phyloP scores from a whole-genome alignment of 2,888 invertebrate genomes.

The Acrobasis suavella region DNA sequence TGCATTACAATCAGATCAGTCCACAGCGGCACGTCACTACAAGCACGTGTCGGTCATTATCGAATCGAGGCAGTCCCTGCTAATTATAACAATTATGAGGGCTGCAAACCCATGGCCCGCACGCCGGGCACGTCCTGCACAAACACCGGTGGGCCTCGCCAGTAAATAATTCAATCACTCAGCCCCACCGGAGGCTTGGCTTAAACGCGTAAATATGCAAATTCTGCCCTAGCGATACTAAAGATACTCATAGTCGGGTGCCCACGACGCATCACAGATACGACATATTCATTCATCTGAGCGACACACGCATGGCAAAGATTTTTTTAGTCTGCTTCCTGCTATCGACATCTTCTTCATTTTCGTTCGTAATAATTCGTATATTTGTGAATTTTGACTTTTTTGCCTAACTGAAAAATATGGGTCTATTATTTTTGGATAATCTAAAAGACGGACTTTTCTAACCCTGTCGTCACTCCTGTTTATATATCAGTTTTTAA shows the following conservation, averaged over 20 bases:
- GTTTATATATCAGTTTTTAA: too few relatives aligned
- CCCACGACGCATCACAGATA: too few relatives aligned
- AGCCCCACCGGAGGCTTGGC: constrained; percentile 45
- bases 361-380: too few relatives aligned
- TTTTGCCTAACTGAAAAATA: too few relatives aligned
- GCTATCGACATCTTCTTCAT: too few relatives aligned
- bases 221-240: constrained; percentile 41
- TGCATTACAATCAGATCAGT: background rate
- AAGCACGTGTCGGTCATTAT: constrained; percentile 42
- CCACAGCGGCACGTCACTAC: background rate
- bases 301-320: too few relatives aligned
- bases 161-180: constrained; percentile 77
- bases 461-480: too few relatives aligned
- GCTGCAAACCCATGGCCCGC: constrained; percentile 46
- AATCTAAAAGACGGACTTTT: too few relatives aligned
- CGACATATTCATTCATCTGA: too few relatives aligned
- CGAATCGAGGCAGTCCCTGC: constrained; percentile 47
- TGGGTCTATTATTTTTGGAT: too few relatives aligned
- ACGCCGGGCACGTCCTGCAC: constrained; percentile 62
- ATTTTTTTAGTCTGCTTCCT: too few relatives aligned
- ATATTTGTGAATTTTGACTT: too few relatives aligned
- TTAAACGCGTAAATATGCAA: constrained; percentile 73
- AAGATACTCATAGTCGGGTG: constrained; percentile 13
- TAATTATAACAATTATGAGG: constrained; percentile 66
- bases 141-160: constrained; percentile 57